Evolutionary conservation across 2,888 invertebrate genomes (phyloP), one percentile per base, ranked within the genome.

Genomic region (Podotricha telesiphe): DNA sequence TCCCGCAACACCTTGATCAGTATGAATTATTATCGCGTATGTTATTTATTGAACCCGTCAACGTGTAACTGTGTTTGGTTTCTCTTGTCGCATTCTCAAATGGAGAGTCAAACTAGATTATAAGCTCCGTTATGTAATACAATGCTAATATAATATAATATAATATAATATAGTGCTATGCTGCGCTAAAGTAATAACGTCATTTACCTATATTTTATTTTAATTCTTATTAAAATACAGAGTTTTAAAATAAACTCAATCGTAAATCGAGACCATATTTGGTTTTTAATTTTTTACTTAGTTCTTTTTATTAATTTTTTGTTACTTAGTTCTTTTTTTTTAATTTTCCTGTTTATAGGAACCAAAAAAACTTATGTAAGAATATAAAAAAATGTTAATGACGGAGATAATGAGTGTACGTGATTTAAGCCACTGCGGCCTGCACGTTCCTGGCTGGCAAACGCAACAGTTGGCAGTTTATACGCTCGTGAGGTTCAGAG

Each of bases 11-110:
- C 66, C 72, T 68, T 67, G 70, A 72, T 73, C 77, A 71, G 73
- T 75, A 81, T 86, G 83, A 88, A 82, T 86, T 86, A 89, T 86
- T 80, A 82, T 79, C 77, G 75, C 77, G 81, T 74, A 76, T 73
- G 79, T 86, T 83, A 88, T 89, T 87, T 88, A 89, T 88, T 74
- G 84, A 76, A 73, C 74, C 79, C 76, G 76, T 53, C 48, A 37
- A 65, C 74, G 70, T 70, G 75, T 80, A 79, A 84, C 82, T 80
- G 79, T 76, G 80, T 84, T 79, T 72, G 74, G 75, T 87, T 88
- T 87, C 87, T 82, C 88, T 80, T 85, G 87, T 86, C 81, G 80
- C 78, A 79, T 75, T 69, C 65, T 72, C 75, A 72, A 80, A 79
- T 80, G 69, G 76, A 74, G 75, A 77, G 70, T 73, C 76, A 76